Evolutionary conservation across 2,113 vertebrate species (phyloP).

Genomic region (Hymenochirus boettgeri): DNA sequence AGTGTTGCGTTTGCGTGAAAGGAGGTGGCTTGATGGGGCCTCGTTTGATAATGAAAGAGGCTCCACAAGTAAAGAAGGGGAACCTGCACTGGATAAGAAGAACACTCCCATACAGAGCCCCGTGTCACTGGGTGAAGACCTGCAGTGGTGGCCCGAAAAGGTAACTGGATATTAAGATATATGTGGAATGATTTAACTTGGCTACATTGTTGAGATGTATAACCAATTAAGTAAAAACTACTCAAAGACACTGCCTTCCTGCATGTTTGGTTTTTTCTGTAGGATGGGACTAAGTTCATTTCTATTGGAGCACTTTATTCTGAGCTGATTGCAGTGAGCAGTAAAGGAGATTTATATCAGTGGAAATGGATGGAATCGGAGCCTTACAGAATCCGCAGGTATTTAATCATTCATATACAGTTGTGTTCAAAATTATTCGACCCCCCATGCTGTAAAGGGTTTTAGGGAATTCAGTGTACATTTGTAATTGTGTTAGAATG

Average conservation of each 20-base stretch:
- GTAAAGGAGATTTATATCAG: conserved; percentile 95
- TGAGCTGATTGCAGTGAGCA: conserved; percentile 90
- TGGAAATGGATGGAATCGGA: conserved; percentile 97
- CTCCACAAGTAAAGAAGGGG: conserved; percentile 96
- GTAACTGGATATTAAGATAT: too few relatives aligned
- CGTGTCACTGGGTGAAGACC: conserved; percentile 92
- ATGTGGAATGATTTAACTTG: too few relatives aligned
- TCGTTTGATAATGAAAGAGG: conserved; percentile 97
- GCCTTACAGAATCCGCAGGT: conserved; percentile 96
- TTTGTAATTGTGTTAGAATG: too few relatives aligned
- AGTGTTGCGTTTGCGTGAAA: conserved; percentile 95
- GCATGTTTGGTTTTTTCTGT: conserved; percentile 30
- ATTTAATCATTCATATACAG: too few relatives aligned
- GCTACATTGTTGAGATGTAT: too few relatives aligned
- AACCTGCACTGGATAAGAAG: conserved; percentile 94
- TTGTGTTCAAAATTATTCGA: too few relatives aligned
- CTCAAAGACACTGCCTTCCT: not conserved
- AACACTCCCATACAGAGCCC: conserved; percentile 93
- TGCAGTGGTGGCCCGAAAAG: conserved; percentile 99
- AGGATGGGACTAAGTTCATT: conserved; percentile 95
- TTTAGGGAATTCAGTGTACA: too few relatives aligned
- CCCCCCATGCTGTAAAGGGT: too few relatives aligned
- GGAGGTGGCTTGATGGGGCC: conserved; percentile 97
- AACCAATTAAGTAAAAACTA: too few relatives aligned
- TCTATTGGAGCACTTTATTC: conserved; percentile 94